Evolutionary conservation across 1,140 invertebrate species (phyloP).

Genomic region (Drosophila ironensis): DNA sequence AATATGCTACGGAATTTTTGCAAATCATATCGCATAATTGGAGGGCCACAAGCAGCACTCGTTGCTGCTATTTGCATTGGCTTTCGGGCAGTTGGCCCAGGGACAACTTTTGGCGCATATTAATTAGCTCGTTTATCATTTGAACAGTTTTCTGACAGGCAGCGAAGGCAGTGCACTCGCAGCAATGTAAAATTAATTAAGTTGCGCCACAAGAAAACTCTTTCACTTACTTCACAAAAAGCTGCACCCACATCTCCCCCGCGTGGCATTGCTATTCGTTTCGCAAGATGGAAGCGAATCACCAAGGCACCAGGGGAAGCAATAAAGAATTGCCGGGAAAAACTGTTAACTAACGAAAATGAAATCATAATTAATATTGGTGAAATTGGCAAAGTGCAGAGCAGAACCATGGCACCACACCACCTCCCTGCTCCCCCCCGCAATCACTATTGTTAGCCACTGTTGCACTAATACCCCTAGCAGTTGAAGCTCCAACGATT

Average conservation of each 20-base stretch:
- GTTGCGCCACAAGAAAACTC: slow-evolving; percentile 64
- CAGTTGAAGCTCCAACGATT: slow-evolving; percentile 24
- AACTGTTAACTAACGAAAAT: slow-evolving; percentile 51
- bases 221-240: slow-evolving; percentile 6
- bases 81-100: neutral
- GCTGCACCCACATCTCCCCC: neutral
- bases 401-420: neutral
- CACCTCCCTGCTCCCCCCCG: neutral
- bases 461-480: slow-evolving; percentile 40
- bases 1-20: slow-evolving; percentile 39
- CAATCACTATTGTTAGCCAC: neutral
- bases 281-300: slow-evolving; percentile 12
- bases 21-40: slow-evolving; percentile 73
- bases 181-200: slow-evolving; percentile 80
- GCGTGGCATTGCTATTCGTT: slow-evolving; percentile 37
- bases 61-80: slow-evolving; percentile 42
- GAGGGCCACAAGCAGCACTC: slow-evolving; percentile 39
- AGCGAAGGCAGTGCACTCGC: slow-evolving; percentile 32
- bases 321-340: slow-evolving; percentile 26
- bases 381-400: slow-evolving; percentile 65
- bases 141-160: slow-evolving; percentile 71
- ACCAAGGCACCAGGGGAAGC: neutral
- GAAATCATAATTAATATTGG: slow-evolving; percentile 79
- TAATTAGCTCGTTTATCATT: slow-evolving; percentile 79
- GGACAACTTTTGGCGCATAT: slow-evolving; percentile 63